These are phyloP conservation scores for Spea multiplicata DNA, from an alignment of 2,113 vertebrate species.

Conservation along the genomic window DNA sequence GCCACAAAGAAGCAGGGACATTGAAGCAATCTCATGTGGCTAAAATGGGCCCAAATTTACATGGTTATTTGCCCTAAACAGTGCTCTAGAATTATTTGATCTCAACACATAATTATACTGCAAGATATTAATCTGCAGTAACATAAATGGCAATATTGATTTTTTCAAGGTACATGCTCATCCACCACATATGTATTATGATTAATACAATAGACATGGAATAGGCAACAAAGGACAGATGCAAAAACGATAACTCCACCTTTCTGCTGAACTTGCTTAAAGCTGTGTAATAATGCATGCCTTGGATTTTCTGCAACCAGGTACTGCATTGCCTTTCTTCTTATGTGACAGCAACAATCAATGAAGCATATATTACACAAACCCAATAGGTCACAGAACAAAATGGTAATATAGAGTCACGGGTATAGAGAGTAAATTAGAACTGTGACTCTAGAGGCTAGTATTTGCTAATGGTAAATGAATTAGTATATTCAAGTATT, in stretches of 20 bases:
- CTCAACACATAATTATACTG: not conserved
- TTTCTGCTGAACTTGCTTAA: constrained; percentile 25
- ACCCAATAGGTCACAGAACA: constrained; percentile 27
- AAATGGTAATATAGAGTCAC: constrained; percentile 33
- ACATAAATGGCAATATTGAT: not conserved
- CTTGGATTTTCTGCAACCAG: not conserved
- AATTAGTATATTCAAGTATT: constrained; percentile 23
- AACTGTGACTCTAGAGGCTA: constrained; percentile 25
- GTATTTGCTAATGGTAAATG: constrained; percentile 23
- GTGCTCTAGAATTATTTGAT: too few species aligned
- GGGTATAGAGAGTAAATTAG: constrained; percentile 32
- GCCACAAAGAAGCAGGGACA: too few species aligned
- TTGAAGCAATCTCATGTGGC: too few species aligned
- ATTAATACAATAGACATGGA: constrained; percentile 26
- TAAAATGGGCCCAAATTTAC: too few species aligned
- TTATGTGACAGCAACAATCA: constrained; percentile 32
- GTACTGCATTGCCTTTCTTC: constrained; percentile 10
- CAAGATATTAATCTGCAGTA: not conserved
- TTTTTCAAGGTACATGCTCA: not conserved
- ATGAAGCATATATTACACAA: constrained; percentile 39
- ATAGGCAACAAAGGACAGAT: not conserved
- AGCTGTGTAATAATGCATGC: constrained; percentile 10
- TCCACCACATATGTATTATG: constrained; percentile 33
- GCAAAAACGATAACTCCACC: not conserved
- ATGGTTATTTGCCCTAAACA: too few species aligned